Conservation (phyloP, 2,797 vertebrate species). For the Urophycis tenuis region DNA sequence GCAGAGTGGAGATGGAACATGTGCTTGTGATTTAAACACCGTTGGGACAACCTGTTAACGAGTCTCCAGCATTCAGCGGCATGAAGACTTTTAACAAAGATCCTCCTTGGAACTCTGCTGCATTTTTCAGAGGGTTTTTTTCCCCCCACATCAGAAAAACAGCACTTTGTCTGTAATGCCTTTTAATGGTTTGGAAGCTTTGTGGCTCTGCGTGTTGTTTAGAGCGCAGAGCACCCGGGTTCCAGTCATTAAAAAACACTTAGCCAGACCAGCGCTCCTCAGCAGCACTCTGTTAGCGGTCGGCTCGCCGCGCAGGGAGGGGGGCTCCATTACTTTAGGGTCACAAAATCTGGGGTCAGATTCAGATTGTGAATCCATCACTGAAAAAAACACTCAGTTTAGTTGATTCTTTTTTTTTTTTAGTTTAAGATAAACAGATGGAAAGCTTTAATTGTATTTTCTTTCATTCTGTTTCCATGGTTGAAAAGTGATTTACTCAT, state of each 20-base stretch:
- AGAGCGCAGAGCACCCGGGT: background rate
- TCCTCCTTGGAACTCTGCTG: background rate
- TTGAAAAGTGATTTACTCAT: background rate
- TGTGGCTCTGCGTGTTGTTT: background rate
- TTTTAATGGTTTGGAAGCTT: background rate
- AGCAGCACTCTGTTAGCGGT: background rate
- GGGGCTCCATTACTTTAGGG: background rate
- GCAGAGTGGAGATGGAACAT: background rate
- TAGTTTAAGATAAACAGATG: background rate
- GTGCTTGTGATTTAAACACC: background rate
- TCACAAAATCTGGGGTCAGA: background rate
- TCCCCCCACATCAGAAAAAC: background rate
- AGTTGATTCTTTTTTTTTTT: background rate
- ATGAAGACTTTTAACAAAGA: background rate
- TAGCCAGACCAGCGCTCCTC: background rate
- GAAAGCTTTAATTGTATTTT: background rate
- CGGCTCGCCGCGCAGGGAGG: background rate
- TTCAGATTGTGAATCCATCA: background rate
- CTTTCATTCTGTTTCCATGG: background rate
- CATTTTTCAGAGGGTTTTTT: background rate
- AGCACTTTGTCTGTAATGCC: background rate
- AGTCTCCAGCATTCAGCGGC: background rate
- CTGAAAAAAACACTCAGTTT: background rate
- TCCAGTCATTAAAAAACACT: slow-evolving; percentile 4
- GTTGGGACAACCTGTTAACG: background rate